A percentile compares a stretch with the other conserved stretches of the same genome.
Evolutionary conservation across 2,888 invertebrate species (phyloP).

Genomic region (Micoletzkya japonica): DNA sequence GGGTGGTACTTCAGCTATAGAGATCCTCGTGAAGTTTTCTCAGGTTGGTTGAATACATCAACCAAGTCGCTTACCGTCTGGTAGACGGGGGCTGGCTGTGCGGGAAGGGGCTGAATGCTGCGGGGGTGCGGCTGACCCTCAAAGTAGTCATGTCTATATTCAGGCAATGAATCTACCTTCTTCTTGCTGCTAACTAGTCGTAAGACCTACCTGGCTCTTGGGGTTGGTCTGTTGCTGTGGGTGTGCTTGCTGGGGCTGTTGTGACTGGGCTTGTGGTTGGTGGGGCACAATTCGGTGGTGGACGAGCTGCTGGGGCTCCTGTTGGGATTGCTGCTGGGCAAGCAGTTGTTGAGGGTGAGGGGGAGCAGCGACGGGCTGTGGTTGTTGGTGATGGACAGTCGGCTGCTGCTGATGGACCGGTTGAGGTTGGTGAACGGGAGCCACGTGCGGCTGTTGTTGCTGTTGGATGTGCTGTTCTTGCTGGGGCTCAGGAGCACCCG

Average conservation of each 20-base stretch:
- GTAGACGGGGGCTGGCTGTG: constrained; percentile 22
- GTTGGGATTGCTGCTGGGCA: constrained; percentile 8
- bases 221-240: no score
- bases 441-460: not conserved
- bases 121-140: not conserved
- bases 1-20: not conserved
- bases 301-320: constrained; percentile 17
- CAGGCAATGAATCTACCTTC: no score
- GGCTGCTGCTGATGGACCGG: not conserved
- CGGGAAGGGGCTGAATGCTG: constrained; percentile 7
- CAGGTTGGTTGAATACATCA: not conserved
- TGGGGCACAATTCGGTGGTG: no score
- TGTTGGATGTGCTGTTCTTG: no score
- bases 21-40: not conserved
- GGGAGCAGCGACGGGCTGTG: not conserved
- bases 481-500: no score
- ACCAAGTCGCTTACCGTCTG: not conserved
- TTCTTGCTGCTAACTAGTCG: no score
- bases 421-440: not conserved
- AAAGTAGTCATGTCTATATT: no score
- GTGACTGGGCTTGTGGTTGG: no score
- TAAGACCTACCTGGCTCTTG: no score
- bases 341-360: not conserved
- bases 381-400: not conserved
- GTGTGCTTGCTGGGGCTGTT: not conserved